These are phyloP conservation scores for Diadromus collaris DNA, from an alignment of 2,888 invertebrate genomes.

Conservation along the genomic window DNA sequence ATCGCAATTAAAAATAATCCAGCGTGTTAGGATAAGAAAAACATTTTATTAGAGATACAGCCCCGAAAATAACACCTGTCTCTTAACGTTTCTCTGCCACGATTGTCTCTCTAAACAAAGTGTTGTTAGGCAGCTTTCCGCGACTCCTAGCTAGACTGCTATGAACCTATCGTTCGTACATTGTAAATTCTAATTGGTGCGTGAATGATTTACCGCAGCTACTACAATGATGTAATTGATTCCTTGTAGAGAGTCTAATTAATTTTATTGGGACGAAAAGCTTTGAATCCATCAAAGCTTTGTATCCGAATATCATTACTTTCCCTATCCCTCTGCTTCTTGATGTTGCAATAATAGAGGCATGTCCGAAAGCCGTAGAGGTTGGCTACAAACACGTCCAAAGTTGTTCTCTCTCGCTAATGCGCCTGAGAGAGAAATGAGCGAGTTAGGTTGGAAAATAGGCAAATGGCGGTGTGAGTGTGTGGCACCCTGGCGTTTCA, in stretches of 20 bases:
- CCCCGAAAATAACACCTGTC: no score
- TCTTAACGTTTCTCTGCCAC: no score
- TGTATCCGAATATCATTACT: not conserved
- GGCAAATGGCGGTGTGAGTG: conserved; percentile 34
- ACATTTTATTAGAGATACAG: no score
- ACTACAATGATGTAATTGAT: not conserved
- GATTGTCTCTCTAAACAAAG: no score
- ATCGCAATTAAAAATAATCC: no score
- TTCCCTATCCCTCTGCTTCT: conserved; percentile 1
- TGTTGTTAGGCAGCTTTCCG: no score
- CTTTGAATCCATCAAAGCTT: not conserved
- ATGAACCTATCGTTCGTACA: no score
- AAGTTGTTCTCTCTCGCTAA: conserved; percentile 49
- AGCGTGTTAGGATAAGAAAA: no score
- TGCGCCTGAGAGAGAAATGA: conserved; percentile 47
- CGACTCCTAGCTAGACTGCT: no score
- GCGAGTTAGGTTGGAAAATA: conserved; percentile 48
- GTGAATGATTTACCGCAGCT: not conserved
- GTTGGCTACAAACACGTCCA: conserved; percentile 40
- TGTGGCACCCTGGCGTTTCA: conserved; percentile 31
- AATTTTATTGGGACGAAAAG: not conserved
- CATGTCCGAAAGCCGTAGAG: conserved; percentile 29
- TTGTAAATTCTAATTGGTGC: no score
- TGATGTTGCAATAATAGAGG: conserved; percentile 22
- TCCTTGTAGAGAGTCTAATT: no score